Conservation (phyloP, 1,140 invertebrate genomes). For the Drosophila sulfurigaster region DNA sequence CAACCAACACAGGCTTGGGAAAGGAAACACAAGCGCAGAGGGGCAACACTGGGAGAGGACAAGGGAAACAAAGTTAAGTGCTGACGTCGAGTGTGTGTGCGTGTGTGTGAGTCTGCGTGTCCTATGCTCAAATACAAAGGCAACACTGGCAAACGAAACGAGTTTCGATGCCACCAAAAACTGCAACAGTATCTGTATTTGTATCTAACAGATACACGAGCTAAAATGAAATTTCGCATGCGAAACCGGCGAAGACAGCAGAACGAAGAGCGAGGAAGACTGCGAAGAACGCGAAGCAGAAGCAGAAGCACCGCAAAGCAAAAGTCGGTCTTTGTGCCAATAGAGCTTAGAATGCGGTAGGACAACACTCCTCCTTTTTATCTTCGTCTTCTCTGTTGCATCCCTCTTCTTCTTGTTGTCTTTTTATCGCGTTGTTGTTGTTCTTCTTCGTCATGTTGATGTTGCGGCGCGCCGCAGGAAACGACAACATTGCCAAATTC, state of each 20-base stretch:
- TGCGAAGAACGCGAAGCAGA: not conserved
- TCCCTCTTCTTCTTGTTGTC: constrained; percentile 19
- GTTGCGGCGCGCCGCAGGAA: constrained; percentile 63
- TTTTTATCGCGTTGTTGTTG: constrained; percentile 30
- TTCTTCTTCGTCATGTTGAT: constrained; percentile 6
- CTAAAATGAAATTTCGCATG: constrained; percentile 39
- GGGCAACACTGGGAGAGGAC: constrained; percentile 4
- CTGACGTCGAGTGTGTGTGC: not conserved
- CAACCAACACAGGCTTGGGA: constrained; percentile 3
- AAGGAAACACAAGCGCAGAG: not conserved
- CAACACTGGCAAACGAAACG: constrained; percentile 42
- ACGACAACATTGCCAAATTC: constrained; percentile 34
- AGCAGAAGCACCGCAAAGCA: constrained; percentile 30
- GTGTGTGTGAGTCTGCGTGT: constrained; percentile 28
- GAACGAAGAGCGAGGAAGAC: constrained; percentile 14
- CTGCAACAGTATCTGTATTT: constrained; percentile 64
- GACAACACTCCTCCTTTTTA: constrained; percentile 38
- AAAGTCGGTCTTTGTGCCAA: constrained; percentile 81
- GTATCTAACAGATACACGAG: constrained; percentile 72
- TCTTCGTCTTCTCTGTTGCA: constrained; percentile 8
- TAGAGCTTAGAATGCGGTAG: constrained; percentile 82
- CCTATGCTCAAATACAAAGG: constrained; percentile 57
- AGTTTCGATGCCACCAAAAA: constrained; percentile 54
- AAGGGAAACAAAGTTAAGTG: constrained; percentile 15
- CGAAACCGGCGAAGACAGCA: constrained; percentile 38